phyloP scores from a whole-genome alignment of 2,888 invertebrate species.

The Ennomos fuscantarius region DNA sequence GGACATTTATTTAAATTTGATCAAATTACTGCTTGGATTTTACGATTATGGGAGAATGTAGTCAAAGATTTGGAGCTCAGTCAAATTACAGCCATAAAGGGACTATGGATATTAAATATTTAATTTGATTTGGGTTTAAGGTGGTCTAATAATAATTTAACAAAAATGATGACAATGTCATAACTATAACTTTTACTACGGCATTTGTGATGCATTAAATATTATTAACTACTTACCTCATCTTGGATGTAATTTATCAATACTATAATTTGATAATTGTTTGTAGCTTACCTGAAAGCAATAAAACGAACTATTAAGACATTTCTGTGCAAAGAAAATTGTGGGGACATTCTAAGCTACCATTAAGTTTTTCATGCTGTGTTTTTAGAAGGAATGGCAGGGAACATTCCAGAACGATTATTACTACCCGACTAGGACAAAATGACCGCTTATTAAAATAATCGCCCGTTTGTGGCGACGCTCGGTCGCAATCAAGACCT shows the following conservation, averaged over 20 bases:
- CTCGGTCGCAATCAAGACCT: constrained; percentile 52
- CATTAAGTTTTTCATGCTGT: constrained; percentile 32
- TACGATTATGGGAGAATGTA: constrained; percentile 47
- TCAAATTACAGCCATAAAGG: constrained; percentile 35
- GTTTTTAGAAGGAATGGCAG: constrained; percentile 39
- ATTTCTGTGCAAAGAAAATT: constrained; percentile 10
- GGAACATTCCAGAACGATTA: constrained; percentile 56
- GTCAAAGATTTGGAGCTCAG: constrained; percentile 40
- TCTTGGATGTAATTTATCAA: constrained; percentile 28
- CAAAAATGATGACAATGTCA: constrained; percentile 30
- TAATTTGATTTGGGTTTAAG: constrained; percentile 35
- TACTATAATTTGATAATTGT: constrained; percentile 38
- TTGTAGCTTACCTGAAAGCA: constrained; percentile 61
- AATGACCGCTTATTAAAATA: constrained; percentile 76
- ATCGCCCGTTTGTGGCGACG: constrained; percentile 51
- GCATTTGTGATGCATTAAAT: not conserved
- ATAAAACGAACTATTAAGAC: constrained; percentile 38
- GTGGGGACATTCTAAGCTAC: constrained; percentile 27
- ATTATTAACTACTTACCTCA: constrained; percentile 41
- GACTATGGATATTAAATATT: constrained; percentile 36
- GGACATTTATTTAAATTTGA: constrained; percentile 65
- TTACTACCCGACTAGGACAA: constrained; percentile 66
- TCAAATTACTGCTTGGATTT: constrained; percentile 58
- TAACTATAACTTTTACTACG: constrained; percentile 15
- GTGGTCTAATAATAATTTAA: constrained; percentile 20